Base-by-base conservation (phyloP, 1,140 invertebrate genomes). In the Meloidogyne chitwoodi region DNA sequence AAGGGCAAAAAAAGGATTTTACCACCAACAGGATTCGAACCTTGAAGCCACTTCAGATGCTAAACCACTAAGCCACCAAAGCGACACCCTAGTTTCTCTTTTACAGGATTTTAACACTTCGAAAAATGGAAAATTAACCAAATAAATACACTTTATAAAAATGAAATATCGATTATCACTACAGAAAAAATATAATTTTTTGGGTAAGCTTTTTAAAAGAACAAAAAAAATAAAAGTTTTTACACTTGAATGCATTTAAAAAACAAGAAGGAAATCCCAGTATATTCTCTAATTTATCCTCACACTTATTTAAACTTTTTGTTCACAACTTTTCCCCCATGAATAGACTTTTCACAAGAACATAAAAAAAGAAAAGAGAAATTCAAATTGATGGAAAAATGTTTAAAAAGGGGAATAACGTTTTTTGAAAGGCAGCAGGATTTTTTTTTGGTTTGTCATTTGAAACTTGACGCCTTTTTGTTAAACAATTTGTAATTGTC, bases 391-490 rank as follows among this genome's bases (percentile, higher is more conserved):
- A 19, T 5, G 16, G 48, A 6, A n/a, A 56, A 56, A n/a, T 8
- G 19, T 19, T 56, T 38, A 38, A 38, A n/a, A 8, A 22, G 44
- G 44, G 44, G 3, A 6, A 19, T 5, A 56, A 56, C 48, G n/a
- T 56, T n/a, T n/a, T n/a, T 56, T 56, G n/a, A 56, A 56, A n/a
- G 48, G 48, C 16, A n/a, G 48, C 48, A 19, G 48, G 48, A 56
- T 56, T 56, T 56, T 56, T 48, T 56, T 56, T 56, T 56, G 48
- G 48, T 56, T n/a, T 56, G 48, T 56, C 48, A 56, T 31, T 31
- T 41, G 65, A 67, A 67, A 67, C 38, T 67, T 26, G 65, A 67
- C 65, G 65, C 65, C 22, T 67, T 67, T 67, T 67, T 67, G 65
- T 31, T 22, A 41, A 41, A 5, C 65, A 67, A 67, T 67, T 67